Base-by-base conservation (phyloP, 2,113 vertebrate genomes). In the Sinocyclocheilus maitianheensis region DNA sequence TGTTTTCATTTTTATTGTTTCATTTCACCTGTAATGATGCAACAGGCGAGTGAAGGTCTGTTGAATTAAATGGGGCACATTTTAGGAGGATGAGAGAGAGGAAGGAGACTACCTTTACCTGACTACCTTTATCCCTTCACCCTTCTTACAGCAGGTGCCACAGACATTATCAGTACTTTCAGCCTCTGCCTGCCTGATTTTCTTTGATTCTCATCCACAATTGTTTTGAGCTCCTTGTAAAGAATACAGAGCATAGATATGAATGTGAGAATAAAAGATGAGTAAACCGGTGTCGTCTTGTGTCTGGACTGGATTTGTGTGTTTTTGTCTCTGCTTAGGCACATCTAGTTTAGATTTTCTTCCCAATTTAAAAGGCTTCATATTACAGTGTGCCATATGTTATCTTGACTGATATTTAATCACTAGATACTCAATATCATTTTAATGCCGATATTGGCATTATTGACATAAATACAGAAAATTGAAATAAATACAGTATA, bases 211-310 rank as follows among this genome's bases (percentile, higher is more conserved):
- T 93, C 93, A 94, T 94, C 92, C 93, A 94, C 92, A 94, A 92
- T 94, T 94, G 91, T 94, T 95, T 95, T 94, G 80, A 95, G 94
- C 92, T 95, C 92, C 92, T 93, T 95, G 95, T 95, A 95, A 95
- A 94, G 93, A 93, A 94, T 94, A 94, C 94, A 94, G 94, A 94
- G 92, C 93, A 95, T 95, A 95, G 94, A 94, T 94, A 95, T 94
- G 94, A 95, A 95, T 95, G 95, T 95, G 94, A 94, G 94, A 95
- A 94, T 95, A 95, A 95, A 95, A 93, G 92, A 94, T 88, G 92
- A 94, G 91, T 95, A 94, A 94, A 94, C 26, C 18, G 90, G 93
- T 34, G 22, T 20, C 6, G 9, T 34, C 51, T 24, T 37, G 60
- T 8, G 89, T 65, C 88, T 86, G 13, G 5, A 22, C n/a, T 69